These are phyloP conservation scores for Aromia moschata DNA, from an alignment of 2,888 invertebrate species.

Conservation along the genomic window DNA sequence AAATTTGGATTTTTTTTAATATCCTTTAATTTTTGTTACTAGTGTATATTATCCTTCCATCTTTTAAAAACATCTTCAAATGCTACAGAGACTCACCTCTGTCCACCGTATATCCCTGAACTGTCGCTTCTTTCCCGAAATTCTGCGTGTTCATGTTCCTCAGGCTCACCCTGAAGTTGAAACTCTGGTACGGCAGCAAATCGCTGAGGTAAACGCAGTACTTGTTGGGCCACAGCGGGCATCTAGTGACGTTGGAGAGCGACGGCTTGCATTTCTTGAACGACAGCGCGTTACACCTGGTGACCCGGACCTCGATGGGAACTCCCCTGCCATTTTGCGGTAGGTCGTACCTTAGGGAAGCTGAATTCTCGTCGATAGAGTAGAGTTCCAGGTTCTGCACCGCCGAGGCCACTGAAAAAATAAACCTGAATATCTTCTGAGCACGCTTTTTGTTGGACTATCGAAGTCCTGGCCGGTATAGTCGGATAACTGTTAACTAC, in stretches of 20 bases:
- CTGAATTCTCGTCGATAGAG: slow-evolving; percentile 49
- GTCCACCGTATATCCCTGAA: slow-evolving; percentile 46
- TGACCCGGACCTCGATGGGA: slow-evolving; percentile 49
- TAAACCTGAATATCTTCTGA: too few relatives aligned
- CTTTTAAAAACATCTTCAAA: background rate
- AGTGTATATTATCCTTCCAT: background rate
- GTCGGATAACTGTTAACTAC: too few relatives aligned
- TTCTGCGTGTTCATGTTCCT: slow-evolving; percentile 52
- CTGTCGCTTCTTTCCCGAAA: slow-evolving; percentile 49
- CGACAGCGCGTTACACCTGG: slow-evolving; percentile 48
- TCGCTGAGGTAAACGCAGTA: slow-evolving; percentile 51
- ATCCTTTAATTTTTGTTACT: too few relatives aligned
- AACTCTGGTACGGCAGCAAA: slow-evolving; percentile 47
- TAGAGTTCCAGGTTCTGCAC: slow-evolving; percentile 55
- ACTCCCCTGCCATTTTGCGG: slow-evolving; percentile 49
- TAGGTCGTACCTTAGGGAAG: slow-evolving; percentile 54
- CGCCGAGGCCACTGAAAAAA: slow-evolving; percentile 53
- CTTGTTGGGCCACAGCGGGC: slow-evolving; percentile 52
- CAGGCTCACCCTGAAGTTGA: slow-evolving; percentile 50
- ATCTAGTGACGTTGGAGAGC: slow-evolving; percentile 45
- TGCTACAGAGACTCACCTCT: slow-evolving; percentile 44
- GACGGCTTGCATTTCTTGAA: slow-evolving; percentile 48
- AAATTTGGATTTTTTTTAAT: too few relatives aligned
- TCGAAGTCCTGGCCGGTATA: too few relatives aligned
- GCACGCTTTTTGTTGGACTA: too few relatives aligned